A percentile compares a stretch with the other conserved stretches of the same genome.
phyloP scores from a whole-genome alignment of 2,888 invertebrate species.

The Xanthostigma xanthostigma region DNA sequence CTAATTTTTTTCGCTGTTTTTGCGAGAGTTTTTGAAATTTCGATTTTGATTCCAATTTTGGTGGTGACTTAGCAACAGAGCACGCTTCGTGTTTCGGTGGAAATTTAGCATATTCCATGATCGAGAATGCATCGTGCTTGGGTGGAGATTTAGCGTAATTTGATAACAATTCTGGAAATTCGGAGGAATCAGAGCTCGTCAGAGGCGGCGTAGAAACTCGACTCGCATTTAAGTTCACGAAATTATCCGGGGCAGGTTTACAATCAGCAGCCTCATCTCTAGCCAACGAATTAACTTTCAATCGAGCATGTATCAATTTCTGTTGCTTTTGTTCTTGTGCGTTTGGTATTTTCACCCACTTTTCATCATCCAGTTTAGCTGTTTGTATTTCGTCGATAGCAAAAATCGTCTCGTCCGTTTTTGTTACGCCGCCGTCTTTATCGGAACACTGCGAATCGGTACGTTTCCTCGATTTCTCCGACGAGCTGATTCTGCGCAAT shows the following conservation, averaged over 20 bases:
- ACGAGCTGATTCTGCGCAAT: constrained; percentile 21
- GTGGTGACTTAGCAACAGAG: not conserved
- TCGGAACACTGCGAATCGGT: constrained; percentile 18
- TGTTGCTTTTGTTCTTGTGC: constrained; percentile 30
- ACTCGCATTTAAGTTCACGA: constrained; percentile 19
- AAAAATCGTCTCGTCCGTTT: not conserved
- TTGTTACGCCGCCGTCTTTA: constrained; percentile 1
- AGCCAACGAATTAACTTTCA: constrained; percentile 30
- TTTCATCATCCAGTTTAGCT: constrained; percentile 20
- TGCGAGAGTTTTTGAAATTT: constrained; percentile 40
- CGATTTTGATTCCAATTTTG: constrained; percentile 14
- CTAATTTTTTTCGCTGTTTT: constrained; percentile 45
- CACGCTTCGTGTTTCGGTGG: no score
- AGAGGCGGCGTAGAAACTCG: constrained; percentile 5
- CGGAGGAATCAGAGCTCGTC: constrained; percentile 9
- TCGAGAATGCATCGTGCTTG: no score
- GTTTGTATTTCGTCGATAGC: constrained; percentile 3
- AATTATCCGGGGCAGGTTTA: constrained; percentile 27
- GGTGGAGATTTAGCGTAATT: no score
- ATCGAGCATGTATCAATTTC: constrained; percentile 33
- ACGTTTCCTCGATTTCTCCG: constrained; percentile 22
- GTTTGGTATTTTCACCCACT: constrained; percentile 34
- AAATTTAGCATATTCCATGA: no score
- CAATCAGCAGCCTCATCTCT: constrained; percentile 27
- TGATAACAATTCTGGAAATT: constrained; percentile 18